phyloP scores from a whole-genome alignment of 1,140 invertebrate species.

The Aphelenchoides avenae region DNA sequence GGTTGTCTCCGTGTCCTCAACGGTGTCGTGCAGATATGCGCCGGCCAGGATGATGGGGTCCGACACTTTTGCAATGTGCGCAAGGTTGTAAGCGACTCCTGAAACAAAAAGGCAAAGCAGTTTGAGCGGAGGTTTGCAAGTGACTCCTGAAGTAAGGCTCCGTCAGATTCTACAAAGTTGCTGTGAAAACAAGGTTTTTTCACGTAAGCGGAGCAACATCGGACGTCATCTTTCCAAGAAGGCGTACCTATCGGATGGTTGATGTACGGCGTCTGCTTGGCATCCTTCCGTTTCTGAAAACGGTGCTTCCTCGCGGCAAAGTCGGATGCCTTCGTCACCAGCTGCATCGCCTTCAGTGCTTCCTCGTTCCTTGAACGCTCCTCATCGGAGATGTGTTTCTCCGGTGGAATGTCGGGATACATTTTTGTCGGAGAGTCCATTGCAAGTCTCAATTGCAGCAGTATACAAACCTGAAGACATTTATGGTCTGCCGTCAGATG shows the following conservation, averaged over 20 bases:
- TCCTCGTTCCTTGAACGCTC: no score
- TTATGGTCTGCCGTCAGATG: no score
- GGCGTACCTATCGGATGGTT: slow-evolving; percentile 75
- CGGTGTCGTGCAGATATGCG: slow-evolving; percentile 79
- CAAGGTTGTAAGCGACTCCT: slow-evolving; percentile 75
- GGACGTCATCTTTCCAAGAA: slow-evolving; percentile 9
- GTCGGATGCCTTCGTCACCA: slow-evolving; percentile 64
- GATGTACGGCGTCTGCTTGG: slow-evolving; percentile 72
- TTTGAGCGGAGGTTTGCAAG: no score
- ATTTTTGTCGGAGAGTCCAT: no score
- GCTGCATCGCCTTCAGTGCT: slow-evolving; percentile 32
- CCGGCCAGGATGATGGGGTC: slow-evolving; percentile 70
- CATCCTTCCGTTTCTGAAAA: slow-evolving; percentile 70
- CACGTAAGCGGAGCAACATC: no score
- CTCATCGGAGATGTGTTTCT: no score
- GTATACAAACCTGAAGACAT: no score
- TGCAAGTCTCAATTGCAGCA: no score
- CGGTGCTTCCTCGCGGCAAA: slow-evolving; percentile 75
- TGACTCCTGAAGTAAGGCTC: neutral
- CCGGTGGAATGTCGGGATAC: no score
- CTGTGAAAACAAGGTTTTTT: no score
- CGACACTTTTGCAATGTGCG: slow-evolving; percentile 68
- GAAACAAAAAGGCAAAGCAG: slow-evolving; percentile 38
- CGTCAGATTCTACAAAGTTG: slow-evolving; percentile 6
- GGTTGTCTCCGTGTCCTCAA: slow-evolving; percentile 83